Base-by-base conservation (phyloP, 2,888 invertebrate species). In the Agonopterix arenella region DNA sequence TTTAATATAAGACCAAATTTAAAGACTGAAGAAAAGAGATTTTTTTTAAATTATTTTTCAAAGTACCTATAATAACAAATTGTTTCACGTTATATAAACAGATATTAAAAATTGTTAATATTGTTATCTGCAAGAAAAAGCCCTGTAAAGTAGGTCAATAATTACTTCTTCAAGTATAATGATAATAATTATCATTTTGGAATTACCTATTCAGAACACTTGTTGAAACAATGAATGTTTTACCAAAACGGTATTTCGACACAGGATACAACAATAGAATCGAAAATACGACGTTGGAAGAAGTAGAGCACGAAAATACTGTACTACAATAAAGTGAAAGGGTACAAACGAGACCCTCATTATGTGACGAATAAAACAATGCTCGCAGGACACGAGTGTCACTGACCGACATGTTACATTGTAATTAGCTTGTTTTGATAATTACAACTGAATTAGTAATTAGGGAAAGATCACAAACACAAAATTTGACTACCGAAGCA, bases 271-370 rank as follows among this genome's bases (percentile, higher is more conserved):
- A 49, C 45, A 52, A 46, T 49, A 49, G 46, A 36, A 49, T 28
- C 28, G 28, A 28, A 28, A 28, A 28, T 28, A 28, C 28, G 28
- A 5, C 7, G 7, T 28, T 7, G 28, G 1, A 28, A 28, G 84
- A 89, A 86, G 88, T 89, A 81, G 88, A 89, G 85, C 88, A 89
- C 84, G 80, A 83, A 84, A 84, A 78, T 80, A 80, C 68, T 78
- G 77, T 78, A 80, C 43, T 75, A 80, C 80, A 79, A 79, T 80
- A 77, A 89, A 88, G 88, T 89, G 88, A 89, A 89, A 89, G 88
- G 88, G 80, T 81, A 73, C 74, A 80, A 75, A 52, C 50, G 41
- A 50, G 50, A 49, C 47, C 8, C 43, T 43, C 46, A 62, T 66
- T 69, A 64, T 64, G 57, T 52, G 53, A 53, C 53, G 54, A 52